Base-by-base conservation (phyloP, 2,113 vertebrate species). In the Grallaria varia region DNA sequence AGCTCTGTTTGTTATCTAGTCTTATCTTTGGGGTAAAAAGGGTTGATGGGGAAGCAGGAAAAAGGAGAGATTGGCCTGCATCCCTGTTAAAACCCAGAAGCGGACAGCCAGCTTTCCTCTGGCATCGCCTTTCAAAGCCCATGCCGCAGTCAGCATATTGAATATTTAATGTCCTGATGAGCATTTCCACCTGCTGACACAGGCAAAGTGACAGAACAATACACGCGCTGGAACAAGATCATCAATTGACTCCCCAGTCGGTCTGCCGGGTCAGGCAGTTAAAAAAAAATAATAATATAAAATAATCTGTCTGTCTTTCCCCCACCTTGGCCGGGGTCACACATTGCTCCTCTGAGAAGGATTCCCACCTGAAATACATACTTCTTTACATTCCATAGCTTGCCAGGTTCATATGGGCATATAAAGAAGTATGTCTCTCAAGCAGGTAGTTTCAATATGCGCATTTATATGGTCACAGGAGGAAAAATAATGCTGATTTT, bases 381-480 rank as follows among this genome's bases (percentile, higher is more conserved):
- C 99, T 99, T 99, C 99, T 99, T 99, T 99, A 99, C 99, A 99
- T 99, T 99, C 99, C 99, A 99, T 99, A 99, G 98, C 97, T 98
- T 98, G 98, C 98, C 98, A 98, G 98, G 98, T 99, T 98, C 99
- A 99, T 99, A 99, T 99, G 99, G 99, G 99, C 98, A 99, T 99
- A 99, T 99, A 99, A 99, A 99, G 99, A 99, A 99, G 99, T 99
- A 99, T 99, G 99, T 99, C 94, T 95, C 99, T 99, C 99, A 99
- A 98, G 98, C 98, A 98, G 99, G 99, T 91, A 97, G 97, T 97
- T 97, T 97, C 97, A 76, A 92, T 80, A 96, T 94, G 97, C 75
- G 71, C 95, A 75, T 97, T 96, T 90, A 92, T 96, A 96, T 83
- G 83, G 93, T 96, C 94, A 96, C 77, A 86, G 97, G 96, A 97